Conservation (phyloP, 2,888 invertebrate genomes). For the Folsomia manolachei region DNA sequence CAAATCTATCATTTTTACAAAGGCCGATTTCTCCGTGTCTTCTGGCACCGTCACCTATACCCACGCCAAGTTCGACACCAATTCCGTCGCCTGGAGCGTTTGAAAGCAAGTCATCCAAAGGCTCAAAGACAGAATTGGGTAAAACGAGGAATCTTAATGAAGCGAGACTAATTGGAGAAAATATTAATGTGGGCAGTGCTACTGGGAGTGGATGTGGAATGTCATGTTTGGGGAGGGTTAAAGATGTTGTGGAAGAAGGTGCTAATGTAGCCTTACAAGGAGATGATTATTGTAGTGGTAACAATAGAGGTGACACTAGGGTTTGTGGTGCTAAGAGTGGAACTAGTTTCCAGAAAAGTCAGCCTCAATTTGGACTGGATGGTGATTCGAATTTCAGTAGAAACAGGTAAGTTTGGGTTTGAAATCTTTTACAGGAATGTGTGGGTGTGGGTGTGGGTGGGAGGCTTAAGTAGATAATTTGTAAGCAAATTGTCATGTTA, state of each 20-base stretch:
- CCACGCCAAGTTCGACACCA: slow-evolving; percentile 11
- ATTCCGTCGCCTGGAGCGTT: slow-evolving; percentile 36
- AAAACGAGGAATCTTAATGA: background rate
- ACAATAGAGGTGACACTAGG: background rate
- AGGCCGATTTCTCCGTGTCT: slow-evolving; percentile 48
- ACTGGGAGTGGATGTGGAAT: background rate
- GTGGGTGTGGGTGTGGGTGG: too few species aligned
- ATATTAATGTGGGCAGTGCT: background rate
- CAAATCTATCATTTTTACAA: slow-evolving; percentile 46
- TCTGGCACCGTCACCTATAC: slow-evolving; percentile 9
- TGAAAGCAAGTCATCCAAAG: slow-evolving; percentile 19
- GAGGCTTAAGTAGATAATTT: too few species aligned
- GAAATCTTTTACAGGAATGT: too few species aligned
- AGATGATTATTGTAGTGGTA: background rate
- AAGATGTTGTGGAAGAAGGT: background rate
- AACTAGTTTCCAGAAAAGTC: background rate
- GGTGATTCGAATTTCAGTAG: too few species aligned
- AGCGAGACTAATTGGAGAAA: slow-evolving; percentile 6
- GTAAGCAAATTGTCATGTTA: too few species aligned
- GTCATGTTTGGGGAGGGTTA: background rate
- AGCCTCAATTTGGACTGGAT: background rate
- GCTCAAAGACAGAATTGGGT: slow-evolving; percentile 13
- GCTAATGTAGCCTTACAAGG: background rate
- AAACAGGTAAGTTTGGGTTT: too few species aligned
- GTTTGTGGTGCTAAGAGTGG: background rate